phyloP scores from a whole-genome alignment of 30 jellyfish, hydroid and myxozoan genomes.

The Chironex yamaguchii region DNA sequence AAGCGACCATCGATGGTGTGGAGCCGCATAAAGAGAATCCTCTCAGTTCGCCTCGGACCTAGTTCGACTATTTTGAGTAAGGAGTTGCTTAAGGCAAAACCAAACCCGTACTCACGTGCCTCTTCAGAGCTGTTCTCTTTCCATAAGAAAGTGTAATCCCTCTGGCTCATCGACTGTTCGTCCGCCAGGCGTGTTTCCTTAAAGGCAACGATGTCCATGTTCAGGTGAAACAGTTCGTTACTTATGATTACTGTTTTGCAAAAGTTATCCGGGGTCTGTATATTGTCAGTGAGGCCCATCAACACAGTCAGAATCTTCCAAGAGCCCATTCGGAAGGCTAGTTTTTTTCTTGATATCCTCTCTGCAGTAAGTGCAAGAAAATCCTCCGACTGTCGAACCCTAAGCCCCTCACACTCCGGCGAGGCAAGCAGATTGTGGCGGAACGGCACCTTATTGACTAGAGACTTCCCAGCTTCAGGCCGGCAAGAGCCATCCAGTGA shows the following conservation, averaged over 20 bases:
- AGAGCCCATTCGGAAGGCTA: too few species aligned
- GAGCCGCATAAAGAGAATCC: neutral
- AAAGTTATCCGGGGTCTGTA: too few species aligned
- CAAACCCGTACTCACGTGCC: neutral
- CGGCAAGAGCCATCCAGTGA: neutral
- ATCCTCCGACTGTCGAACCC: too few species aligned
- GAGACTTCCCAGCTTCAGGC: neutral
- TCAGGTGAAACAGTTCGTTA: neutral
- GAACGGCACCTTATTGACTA: neutral
- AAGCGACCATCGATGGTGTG: neutral
- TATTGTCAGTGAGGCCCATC: too few species aligned
- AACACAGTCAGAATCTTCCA: too few species aligned
- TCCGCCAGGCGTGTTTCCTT: neutral
- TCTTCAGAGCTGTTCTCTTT: neutral
- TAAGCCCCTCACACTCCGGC: neutral
- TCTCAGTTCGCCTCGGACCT: neutral
- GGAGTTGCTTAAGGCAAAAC: neutral
- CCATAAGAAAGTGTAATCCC: neutral
- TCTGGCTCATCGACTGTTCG: neutral
- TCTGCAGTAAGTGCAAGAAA: too few species aligned
- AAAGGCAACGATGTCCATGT: neutral
- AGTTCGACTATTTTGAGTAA: neutral
- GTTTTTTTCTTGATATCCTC: too few species aligned
- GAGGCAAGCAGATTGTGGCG: neutral
- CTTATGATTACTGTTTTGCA: neutral